Base-by-base conservation (phyloP, 2,113 vertebrate genomes). In the Etheostoma cragini region DNA sequence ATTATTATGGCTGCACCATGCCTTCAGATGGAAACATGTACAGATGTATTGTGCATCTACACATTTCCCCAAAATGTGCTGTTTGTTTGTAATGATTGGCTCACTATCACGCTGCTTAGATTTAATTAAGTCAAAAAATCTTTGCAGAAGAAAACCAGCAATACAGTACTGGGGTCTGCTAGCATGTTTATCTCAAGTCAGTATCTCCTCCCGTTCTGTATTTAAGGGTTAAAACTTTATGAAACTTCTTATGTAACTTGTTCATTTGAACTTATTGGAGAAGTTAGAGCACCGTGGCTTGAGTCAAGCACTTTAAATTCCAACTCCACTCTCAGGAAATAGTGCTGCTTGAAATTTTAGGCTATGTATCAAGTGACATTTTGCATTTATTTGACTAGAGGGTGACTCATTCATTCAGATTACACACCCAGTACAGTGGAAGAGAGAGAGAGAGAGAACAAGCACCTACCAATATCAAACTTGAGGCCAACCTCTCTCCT, bases 331-430 rank as follows among this genome's bases (percentile, higher is more conserved):
- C 38, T 30, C 30, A 6, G 73, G 49, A 54, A 62, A 61, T 6
- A 54, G 24, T 14, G 47, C 52, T 69, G 70, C 62, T 73, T 58
- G 47, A 78, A 82, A 73, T 72, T 2, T 2, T 4, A 30, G 30
- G 30, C 30, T 50, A 21, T 5, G 38, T 16, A 61, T 88, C 75
- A 72, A 75, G 72, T 53, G 72, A 53, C 42, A 24, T 38, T 58
- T 67, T 72, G 53, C 22, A 2, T 63, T 62, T 82, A 45, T 72
- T 30, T 71, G 33, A 81, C 38, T 17, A 4, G 52, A 56, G 42
- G 5, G 64, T 93, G 91, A 94, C 78, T 94, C 93, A 94, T 83
- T 86, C 72, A 80, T 82, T 80, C 82, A 84, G 80, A 76, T 35
- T 75, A 63, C 85, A 84, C 71, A 69, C 68, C 76, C 80, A 75